These are phyloP conservation scores for Amiota communis DNA, from an alignment of 2,888 invertebrate species.

Conservation along the genomic window DNA sequence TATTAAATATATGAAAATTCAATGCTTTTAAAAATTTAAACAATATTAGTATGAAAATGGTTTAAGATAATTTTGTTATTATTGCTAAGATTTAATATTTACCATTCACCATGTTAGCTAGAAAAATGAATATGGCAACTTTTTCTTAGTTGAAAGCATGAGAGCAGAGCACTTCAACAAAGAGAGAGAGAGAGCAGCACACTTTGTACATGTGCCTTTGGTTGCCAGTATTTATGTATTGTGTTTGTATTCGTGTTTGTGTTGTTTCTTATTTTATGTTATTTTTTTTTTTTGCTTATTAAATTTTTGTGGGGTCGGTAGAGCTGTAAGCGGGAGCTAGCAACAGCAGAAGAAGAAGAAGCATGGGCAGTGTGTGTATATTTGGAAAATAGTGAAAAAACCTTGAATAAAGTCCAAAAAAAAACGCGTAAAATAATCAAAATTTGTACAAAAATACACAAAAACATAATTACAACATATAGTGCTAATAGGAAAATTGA, in stretches of 20 bases:
- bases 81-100: background rate
- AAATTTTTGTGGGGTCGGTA: conserved; percentile 48
- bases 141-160: background rate
- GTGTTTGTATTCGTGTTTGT: conserved; percentile 24
- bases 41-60: background rate
- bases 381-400: conserved; percentile 48
- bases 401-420: conserved; percentile 53
- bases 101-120: background rate
- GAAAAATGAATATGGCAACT: background rate
- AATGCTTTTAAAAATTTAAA: background rate
- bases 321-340: conserved; percentile 45
- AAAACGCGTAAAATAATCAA: conserved; percentile 48
- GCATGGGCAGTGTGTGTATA: conserved; percentile 26
- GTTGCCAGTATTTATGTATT: background rate
- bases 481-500: background rate
- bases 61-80: background rate
- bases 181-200: background rate
- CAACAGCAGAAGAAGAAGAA: conserved; percentile 57
- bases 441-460: conserved; percentile 9
- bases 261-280: conserved; percentile 32
- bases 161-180: background rate
- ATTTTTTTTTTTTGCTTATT: conserved; percentile 47
- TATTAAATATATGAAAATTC: background rate
- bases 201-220: conserved; percentile 8
- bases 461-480: background rate